Base-by-base conservation (phyloP, 2,797 vertebrate genomes). In the Sebastes melanostomus region DNA sequence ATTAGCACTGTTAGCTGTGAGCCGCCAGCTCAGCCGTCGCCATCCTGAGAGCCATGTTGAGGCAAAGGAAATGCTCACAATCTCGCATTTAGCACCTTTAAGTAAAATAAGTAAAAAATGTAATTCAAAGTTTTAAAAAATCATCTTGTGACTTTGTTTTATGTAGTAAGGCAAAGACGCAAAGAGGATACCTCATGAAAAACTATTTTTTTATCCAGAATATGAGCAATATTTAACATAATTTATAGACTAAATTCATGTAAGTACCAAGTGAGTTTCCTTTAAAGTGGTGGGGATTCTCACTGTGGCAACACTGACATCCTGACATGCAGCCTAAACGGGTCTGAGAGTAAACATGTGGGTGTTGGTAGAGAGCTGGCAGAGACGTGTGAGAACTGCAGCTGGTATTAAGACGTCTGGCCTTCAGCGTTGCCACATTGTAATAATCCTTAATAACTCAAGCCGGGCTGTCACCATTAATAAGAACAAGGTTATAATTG, bases 311-410 rank as follows among this genome's bases (percentile, higher is more conserved):
- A 32, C 29, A 16, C 46, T 42, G 20, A 18, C 65, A 58, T 75
- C 46, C 61, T 55, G 70, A 75, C 81, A 60, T 7, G 20, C 22
- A 77, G 58, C 22, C 55, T 80, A 12, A 70, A 76, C 54, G 38
- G 66, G 34, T 50, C 18, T 2, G 24, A 78, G 69, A 81, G 78
- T 82, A 80, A 84, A 84, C 78, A 75, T 60, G 66, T 60, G 66
- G 65, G 63, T 78, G 68, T 88, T 80, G 82, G 80, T 59, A 71
- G 81, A 73, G 74, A 71, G 68, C 65, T 80, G 55, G 75, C 70
- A 79, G 34, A 63, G 77, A 76, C 2, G 24, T 82, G 80, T 34
- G 61, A 85, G 66, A 79, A 58, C 66, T 67, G 38, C 79, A 75
- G 82, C 86, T 66, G 81, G 29, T 67, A 66, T 86, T 77, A 72